Percentiles rank a stretch among this genome's conserved stretches.
phyloP scores from a whole-genome alignment of 2,797 vertebrate species.

The Potorous gilbertii region DNA sequence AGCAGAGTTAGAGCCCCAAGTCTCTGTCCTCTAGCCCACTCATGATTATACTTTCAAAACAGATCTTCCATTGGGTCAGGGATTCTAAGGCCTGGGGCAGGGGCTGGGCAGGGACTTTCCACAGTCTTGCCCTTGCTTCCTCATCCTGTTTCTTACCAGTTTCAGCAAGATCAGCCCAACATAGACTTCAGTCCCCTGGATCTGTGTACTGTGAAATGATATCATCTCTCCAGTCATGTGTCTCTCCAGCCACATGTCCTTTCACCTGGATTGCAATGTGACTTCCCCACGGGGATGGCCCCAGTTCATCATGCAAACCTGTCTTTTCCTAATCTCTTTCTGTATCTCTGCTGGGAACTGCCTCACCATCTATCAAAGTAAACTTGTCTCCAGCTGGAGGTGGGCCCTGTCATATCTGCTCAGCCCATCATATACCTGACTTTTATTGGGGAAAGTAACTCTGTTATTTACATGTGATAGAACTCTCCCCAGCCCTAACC shows the following conservation, averaged over 20 bases:
- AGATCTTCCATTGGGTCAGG: not conserved
- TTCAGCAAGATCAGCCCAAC: not conserved
- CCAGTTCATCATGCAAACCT: not conserved
- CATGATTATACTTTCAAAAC: not conserved
- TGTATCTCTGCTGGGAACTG: not conserved
- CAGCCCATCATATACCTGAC: not conserved
- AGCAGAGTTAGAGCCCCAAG: not conserved
- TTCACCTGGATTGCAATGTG: constrained; percentile 28
- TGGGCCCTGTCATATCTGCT: fast-evolving
- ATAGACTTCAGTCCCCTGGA: not conserved
- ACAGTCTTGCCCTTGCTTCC: not conserved
- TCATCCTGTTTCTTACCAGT: not conserved
- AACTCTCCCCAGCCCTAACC: not conserved
- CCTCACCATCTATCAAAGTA: constrained; percentile 50
- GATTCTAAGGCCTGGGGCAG: too few relatives aligned
- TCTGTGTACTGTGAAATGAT: not conserved
- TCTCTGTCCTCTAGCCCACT: not conserved
- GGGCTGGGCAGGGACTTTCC: not conserved
- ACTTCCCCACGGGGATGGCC: constrained; percentile 44
- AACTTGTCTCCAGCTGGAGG: not conserved
- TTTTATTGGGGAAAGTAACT: constrained; percentile 15
- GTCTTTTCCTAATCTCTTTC: constrained; percentile 37
- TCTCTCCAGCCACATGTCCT: not conserved
- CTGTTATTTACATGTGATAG: not conserved
- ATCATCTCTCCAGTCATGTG: not conserved